phyloP scores from a whole-genome alignment of 1,140 invertebrate species.

The Orius insidiosus region DNA sequence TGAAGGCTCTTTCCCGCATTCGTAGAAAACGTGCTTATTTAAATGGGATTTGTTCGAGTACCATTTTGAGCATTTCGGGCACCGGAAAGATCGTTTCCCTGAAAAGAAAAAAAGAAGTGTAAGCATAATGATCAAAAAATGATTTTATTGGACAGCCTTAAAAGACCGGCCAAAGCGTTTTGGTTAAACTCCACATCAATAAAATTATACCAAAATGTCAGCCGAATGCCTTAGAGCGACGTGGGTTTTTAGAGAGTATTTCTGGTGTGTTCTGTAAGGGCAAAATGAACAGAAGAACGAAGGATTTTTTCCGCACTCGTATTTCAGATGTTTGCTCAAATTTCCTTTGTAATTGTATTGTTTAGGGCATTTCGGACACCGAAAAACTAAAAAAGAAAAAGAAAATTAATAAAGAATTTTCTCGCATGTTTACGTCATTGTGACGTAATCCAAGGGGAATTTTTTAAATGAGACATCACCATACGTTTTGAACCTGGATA shows the following conservation, averaged over 20 bases:
- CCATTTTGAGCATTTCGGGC: constrained; percentile 9
- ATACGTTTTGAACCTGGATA: no score
- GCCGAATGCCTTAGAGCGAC: constrained; percentile 13
- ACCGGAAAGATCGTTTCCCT: constrained; percentile 17
- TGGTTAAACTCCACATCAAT: no score
- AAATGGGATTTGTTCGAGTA: constrained; percentile 15
- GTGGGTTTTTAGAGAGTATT: constrained; percentile 10
- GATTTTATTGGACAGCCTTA: no score
- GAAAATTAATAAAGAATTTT: not conserved
- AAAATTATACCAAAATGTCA: no score
- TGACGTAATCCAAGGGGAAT: no score
- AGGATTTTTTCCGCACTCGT: constrained; percentile 31
- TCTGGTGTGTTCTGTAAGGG: constrained; percentile 14
- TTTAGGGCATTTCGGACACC: constrained; percentile 27
- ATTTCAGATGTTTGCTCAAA: constrained; percentile 30
- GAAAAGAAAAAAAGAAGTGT: no score
- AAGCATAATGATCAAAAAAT: no score
- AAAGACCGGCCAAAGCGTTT: no score
- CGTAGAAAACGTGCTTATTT: constrained; percentile 39
- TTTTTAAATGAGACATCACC: no score
- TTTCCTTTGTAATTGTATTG: constrained; percentile 31
- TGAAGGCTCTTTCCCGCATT: constrained; percentile 37
- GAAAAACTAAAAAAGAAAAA: constrained; percentile 22
- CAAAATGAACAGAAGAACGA: constrained; percentile 37
- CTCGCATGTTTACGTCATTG: no score